phyloP scores from a whole-genome alignment of 2,888 invertebrate genomes.

The Desoria tigrina region DNA sequence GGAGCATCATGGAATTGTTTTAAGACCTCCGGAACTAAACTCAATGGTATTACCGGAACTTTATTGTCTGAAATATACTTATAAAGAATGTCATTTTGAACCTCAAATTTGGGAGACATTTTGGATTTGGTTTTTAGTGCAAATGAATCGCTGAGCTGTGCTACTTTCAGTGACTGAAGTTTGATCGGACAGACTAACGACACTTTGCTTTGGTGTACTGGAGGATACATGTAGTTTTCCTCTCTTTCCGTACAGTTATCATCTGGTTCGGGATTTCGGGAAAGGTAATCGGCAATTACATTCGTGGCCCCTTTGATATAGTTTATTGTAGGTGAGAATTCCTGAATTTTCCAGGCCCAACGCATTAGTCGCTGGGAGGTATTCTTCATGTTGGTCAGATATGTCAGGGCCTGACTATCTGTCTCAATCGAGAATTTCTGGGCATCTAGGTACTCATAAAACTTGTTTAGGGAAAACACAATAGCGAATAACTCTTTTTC shows the following conservation, averaged over 20 bases:
- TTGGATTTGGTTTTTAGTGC: too few species aligned
- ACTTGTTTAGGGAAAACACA: slow-evolving; percentile 14
- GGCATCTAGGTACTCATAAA: slow-evolving; percentile 14
- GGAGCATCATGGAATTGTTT: too few species aligned
- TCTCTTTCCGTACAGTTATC: not conserved
- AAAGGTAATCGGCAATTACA: slow-evolving; percentile 27
- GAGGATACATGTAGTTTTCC: slow-evolving; percentile 12
- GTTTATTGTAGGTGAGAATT: slow-evolving; percentile 19
- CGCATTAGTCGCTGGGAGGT: slow-evolving; percentile 13
- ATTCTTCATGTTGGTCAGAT: slow-evolving; percentile 15
- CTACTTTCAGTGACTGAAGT: not conserved
- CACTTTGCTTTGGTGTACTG: not conserved
- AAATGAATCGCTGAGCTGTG: too few species aligned
- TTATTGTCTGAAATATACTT: too few species aligned
- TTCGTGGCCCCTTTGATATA: slow-evolving; percentile 24
- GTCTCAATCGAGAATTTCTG: slow-evolving; percentile 20
- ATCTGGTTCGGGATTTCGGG: slow-evolving; percentile 12
- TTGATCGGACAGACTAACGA: not conserved
- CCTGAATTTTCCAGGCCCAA: slow-evolving; percentile 29
- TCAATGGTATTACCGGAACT: too few species aligned
- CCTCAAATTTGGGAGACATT: too few species aligned
- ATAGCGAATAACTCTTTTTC: slow-evolving; percentile 27
- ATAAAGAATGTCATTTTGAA: too few species aligned
- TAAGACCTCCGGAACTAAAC: too few species aligned
- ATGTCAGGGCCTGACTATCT: slow-evolving; percentile 20